Conservation (phyloP, 23 tunicate genomes). For the Styela clava region DNA sequence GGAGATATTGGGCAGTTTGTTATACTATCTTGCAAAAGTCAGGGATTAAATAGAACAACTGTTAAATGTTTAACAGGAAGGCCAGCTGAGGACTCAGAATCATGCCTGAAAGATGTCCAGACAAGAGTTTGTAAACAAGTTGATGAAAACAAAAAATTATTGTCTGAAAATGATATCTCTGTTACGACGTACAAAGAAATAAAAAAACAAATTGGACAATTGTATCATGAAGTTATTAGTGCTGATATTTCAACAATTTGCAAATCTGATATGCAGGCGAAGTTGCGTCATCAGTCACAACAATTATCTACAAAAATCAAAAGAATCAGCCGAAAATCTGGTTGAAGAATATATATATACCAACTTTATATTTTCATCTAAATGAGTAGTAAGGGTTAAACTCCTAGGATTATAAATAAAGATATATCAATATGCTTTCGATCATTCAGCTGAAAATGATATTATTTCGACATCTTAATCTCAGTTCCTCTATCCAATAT, state of each 20-base stretch:
- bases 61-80: constrained; percentile 1
- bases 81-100: not conserved
- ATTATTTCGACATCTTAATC: too few relatives aligned
- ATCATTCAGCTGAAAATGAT: too few relatives aligned
- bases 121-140: not conserved
- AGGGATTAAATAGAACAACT: constrained; percentile 15
- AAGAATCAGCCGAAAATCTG: too few relatives aligned
- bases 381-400: too few relatives aligned
- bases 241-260: constrained; percentile 2
- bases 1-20: constrained; percentile 16
- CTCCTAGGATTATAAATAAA: too few relatives aligned
- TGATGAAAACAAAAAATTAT: not conserved
- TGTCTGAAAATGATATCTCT: not conserved
- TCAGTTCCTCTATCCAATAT: too few relatives aligned
- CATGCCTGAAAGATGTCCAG: not conserved
- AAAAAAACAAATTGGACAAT: constrained; percentile 7
- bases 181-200: not conserved
- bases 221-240: constrained; percentile 1
- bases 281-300: constrained; percentile 22
- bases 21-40: constrained; percentile 21
- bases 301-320: constrained; percentile 12
- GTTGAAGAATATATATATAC: too few relatives aligned
- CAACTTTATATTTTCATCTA: too few relatives aligned
- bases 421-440: too few relatives aligned
- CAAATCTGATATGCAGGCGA: constrained; percentile 15